These are phyloP conservation scores for Sorex fumeus DNA, from an alignment of 2,113 vertebrate species.

Conservation along the genomic window DNA sequence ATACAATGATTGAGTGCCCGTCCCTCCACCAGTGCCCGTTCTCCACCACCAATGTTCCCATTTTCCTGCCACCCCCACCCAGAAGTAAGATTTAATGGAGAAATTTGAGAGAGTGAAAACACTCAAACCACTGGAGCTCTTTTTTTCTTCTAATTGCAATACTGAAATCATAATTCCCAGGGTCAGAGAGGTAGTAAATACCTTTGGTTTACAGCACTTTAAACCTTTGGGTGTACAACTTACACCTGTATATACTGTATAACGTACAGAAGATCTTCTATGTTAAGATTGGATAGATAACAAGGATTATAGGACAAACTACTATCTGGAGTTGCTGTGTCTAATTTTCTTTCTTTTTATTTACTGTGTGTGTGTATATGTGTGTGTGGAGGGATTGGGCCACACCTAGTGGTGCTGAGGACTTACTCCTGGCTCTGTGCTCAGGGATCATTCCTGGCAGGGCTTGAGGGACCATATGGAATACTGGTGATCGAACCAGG, in stretches of 20 bases:
- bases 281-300: slow-evolving; percentile 45
- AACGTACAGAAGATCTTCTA: slow-evolving; percentile 46
- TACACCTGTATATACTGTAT: too few species aligned
- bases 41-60: too few species aligned
- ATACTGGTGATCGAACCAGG: too few species aligned
- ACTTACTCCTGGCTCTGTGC: too few species aligned
- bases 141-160: slow-evolving; percentile 38
- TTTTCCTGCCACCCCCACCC: too few species aligned
- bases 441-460: too few species aligned
- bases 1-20: too few species aligned
- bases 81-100: neutral
- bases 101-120: neutral
- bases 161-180: slow-evolving; percentile 46
- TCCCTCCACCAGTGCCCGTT: too few species aligned
- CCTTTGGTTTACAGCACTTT: neutral
- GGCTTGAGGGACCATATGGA: too few species aligned
- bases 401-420: too few species aligned
- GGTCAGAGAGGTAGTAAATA: neutral
- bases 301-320: slow-evolving; percentile 44
- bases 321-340: neutral
- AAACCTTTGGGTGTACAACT: neutral
- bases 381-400: too few species aligned
- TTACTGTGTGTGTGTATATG: too few species aligned
- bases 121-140: neutral
- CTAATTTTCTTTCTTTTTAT: slow-evolving; percentile 22